Base-by-base conservation (phyloP, 2,113 vertebrate genomes). In the Trachemys scripta region DNA sequence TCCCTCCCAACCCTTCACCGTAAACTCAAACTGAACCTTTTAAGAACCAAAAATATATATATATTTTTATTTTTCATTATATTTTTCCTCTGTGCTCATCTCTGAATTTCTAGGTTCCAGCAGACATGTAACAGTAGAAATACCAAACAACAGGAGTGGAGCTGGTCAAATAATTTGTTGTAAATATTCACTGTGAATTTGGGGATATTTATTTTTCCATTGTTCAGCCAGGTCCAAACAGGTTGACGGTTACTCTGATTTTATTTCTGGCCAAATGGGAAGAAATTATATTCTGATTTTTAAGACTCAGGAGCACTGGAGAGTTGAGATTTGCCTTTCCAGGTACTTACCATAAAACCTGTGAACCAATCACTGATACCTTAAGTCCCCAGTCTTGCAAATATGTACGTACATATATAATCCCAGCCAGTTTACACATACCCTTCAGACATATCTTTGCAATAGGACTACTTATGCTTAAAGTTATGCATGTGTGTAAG, bases 391-490 rank as follows among this genome's bases (percentile, higher is more conserved):
- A 38, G 84, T 54, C 10, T 42, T 38, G 17, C 2, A 45, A 2
- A n/a, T 2, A 1, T 5, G 12, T 17, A 13, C 27, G 6, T 25
- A 25, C 45, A 14, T 27, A 8, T 2, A 0, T 8, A n/a, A 54
- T 76, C 10, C 13, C 45, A 27, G 3, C 8, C 31, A 59, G 31
- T 4, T 3, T 1, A 27, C 3, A 45, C 42, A 4, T 5, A 8
- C 47, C 4, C 22, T 11, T 2, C 2, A 20, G 10, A 45, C 75
- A 54, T 0, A 13, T 3, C 3, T 42, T 29, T 29, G 9, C 8
- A 38, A 8, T 25, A 22, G 17, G 35, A n/a, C 16, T 78, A 3
- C 69, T 19, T 0, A 0, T 72, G 38, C 22, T 51, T 57, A 56
- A 56, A 82, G 5, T 16, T 82, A 56, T n/a, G 49, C n/a, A 27